Evolutionary conservation across 2,797 vertebrate species (phyloP), one percentile per base, ranked within the genome.

Genomic region (Phalloptychus januarius): DNA sequence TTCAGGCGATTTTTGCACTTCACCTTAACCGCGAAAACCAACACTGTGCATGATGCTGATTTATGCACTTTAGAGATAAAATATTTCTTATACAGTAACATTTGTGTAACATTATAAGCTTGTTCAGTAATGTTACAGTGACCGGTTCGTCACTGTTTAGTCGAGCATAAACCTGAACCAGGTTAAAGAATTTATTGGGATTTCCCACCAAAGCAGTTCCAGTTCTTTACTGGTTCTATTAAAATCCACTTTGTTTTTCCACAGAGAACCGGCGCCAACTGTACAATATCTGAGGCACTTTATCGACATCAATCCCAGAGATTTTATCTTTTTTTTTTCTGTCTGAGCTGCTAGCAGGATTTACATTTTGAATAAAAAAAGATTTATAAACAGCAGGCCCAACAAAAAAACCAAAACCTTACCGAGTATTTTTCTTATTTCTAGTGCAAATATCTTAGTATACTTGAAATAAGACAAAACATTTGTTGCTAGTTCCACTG

Each of bases 11-110:
- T 83, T 36, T 88, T 88, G 88, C 85, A 87, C 84, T 16, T 85
- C 82, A 86, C 83, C 74, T 79, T 38, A n/a, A 31, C 85, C 75
- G 83, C 81, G 85, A 33, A 15, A 82, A 83, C 85, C 70, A 67
- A 82, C 71, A 85, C 88, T 86, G 90, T 91, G 88, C 88, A 84
- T 67, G 81, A 81, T 4, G 15, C 76, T 76, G 52, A 50, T 65
- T 74, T 10, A 61, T 74, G 81, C 86, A 86, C 85, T 42, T 69
- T n/a, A 65, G n/a, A 74, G 71, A 54, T 74, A 63, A 71, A 61
- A 25, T 58, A 79, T 77, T 69, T 12, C 33, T 33, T 52, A 76
- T 69, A 74, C 46, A 4, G 69, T n/a, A 23, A 31, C 18, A 8
- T 40, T 40, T 36, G 31, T 63, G 58, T 33, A 25, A 69, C 16